These are phyloP conservation scores for Branchinecta lynchi DNA, from an alignment of 1,140 invertebrate species.

Conservation along the genomic window DNA sequence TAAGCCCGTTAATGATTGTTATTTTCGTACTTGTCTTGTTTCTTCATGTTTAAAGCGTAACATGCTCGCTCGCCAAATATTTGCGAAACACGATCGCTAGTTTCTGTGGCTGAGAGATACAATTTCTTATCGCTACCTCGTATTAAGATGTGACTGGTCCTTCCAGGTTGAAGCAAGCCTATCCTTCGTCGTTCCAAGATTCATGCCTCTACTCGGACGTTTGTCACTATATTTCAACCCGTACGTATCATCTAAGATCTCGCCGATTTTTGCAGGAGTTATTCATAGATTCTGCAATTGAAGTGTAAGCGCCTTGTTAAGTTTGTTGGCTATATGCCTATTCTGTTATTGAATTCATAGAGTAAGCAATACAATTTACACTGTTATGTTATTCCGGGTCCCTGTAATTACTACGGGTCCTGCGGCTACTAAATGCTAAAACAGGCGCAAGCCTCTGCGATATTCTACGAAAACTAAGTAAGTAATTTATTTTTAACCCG, in stretches of 20 bases:
- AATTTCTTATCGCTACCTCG: not conserved
- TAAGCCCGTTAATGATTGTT: too few species aligned
- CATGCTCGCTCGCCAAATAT: too few species aligned
- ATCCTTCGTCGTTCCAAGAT: slow-evolving; percentile 66
- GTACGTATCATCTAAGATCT: slow-evolving; percentile 62
- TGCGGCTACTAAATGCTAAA: not conserved
- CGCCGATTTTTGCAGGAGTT: slow-evolving; percentile 83
- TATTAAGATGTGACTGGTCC: slow-evolving; percentile 20
- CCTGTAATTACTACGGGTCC: not conserved
- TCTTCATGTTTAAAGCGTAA: too few species aligned
- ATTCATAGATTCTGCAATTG: slow-evolving; percentile 50
- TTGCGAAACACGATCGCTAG: too few species aligned
- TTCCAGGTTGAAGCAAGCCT: slow-evolving; percentile 63
- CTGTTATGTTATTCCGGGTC: not conserved
- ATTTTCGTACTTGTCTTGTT: too few species aligned
- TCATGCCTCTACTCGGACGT: slow-evolving; percentile 86
- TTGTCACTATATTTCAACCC: slow-evolving; percentile 54
- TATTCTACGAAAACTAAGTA: not conserved
- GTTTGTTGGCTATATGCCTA: not conserved
- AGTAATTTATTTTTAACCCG: too few species aligned
- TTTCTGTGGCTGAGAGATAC: too few species aligned
- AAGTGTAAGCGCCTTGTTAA: not conserved
- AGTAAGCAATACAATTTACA: not conserved
- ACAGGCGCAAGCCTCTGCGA: not conserved
- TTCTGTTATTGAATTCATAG: not conserved